Evolutionary conservation across 30 jellyfish, hydroid and myxozoan species (phyloP), one percentile per base, ranked within the genome.

Genomic region (Calvadosia cruxmelitensis): DNA sequence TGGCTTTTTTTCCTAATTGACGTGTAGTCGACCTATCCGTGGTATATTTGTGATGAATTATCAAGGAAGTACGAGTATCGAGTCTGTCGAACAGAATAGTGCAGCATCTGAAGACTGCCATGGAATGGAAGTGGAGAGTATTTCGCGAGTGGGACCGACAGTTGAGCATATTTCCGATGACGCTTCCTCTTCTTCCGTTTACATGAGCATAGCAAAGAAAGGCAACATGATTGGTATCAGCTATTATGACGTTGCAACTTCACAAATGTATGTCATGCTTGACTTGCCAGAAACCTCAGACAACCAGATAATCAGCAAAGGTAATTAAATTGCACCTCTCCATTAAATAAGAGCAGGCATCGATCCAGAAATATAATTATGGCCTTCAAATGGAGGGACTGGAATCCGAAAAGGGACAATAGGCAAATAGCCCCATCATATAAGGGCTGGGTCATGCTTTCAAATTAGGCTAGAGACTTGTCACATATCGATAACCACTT

Each of bases 281-380:
- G 98, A 89, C 62, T 85, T 82, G 1, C 70, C 68, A 0, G 98
- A 89, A 72, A 69, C 95, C 0, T 71, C 51, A 26, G 84, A 87
- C 64, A 50, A 65, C 48, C 84, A 71, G 23, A 73, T 33, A 33
- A 52, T 85, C 23, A 69, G 75, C 5, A 53, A 62, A 52, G 49
- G 83, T 72, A 72, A 23, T 31, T 16, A 15, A 15, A 15, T 12
- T 61, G 12, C 33, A 15, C 27, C 27, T 61, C 33, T 12, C n/a
- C 15, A 12, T 12, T 12, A 49, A 49, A 12, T 12, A 49, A 49
- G n/a, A 49, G 15, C 15, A 49, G 15, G n/a, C n/a, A 49, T 49
- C 15, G n/a, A 12, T 12, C 15, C n/a, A 49, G n/a, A 12, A 49
- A 49, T 49, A 49, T 15, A 49, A 49, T 12, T 15, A 33, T 10